Evolutionary conservation across 1,140 invertebrate species (phyloP).

Genomic region (Calosoma granatense): DNA sequence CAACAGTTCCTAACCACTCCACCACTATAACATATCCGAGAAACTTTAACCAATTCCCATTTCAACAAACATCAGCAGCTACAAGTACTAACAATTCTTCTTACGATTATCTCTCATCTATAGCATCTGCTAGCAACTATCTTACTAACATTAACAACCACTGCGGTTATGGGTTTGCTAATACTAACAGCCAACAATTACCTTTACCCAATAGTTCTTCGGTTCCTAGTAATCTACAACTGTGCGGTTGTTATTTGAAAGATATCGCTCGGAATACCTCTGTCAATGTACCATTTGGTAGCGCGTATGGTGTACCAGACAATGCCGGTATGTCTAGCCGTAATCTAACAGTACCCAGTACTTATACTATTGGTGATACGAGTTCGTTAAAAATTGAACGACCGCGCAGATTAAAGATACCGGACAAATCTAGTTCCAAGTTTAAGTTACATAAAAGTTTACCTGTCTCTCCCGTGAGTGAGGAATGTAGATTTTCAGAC

Average conservation of each 20-base stretch:
- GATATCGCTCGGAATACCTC: slow-evolving; percentile 27
- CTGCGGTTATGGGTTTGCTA: slow-evolving; percentile 14
- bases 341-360: too few relatives aligned
- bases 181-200: slow-evolving; percentile 14
- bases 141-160: slow-evolving; percentile 15
- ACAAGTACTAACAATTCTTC: neutral
- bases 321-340: too few relatives aligned
- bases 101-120: too few relatives aligned
- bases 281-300: neutral
- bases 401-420: slow-evolving; percentile 29
- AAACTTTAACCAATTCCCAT: neutral
- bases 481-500: slow-evolving; percentile 52
- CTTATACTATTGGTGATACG: neutral
- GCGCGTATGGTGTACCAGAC: neutral
- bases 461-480: slow-evolving; percentile 54
- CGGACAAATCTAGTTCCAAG: slow-evolving; percentile 23
- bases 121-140: slow-evolving; percentile 5
- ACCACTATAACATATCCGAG: neutral
- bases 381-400: neutral
- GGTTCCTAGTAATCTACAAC: slow-evolving; percentile 26
- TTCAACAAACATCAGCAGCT: neutral
- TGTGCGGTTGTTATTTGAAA: slow-evolving; percentile 32
- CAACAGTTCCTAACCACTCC: too few relatives aligned
- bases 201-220: slow-evolving; percentile 21
- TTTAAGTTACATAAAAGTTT: slow-evolving; percentile 58